These are phyloP conservation scores for Archivesica marissinica DNA, from an alignment of 1,140 invertebrate species.

Conservation along the genomic window DNA sequence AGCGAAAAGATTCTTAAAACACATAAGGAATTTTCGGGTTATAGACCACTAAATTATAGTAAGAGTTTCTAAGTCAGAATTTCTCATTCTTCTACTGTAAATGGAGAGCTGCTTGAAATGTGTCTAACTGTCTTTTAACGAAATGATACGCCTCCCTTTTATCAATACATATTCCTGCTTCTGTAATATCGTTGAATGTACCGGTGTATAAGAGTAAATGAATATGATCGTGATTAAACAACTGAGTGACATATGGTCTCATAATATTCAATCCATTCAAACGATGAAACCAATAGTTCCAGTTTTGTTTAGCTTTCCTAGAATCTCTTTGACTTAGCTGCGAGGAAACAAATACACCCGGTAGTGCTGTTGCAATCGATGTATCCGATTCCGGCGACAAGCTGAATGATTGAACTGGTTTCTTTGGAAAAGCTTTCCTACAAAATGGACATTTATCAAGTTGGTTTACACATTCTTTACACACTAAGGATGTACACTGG, in stretches of 20 bases:
- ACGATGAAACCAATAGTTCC: background rate
- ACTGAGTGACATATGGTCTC: too few relatives aligned
- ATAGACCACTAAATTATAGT: background rate
- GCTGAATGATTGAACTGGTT: too few relatives aligned
- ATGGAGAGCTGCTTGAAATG: background rate
- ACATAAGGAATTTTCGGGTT: background rate
- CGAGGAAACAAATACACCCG: too few relatives aligned
- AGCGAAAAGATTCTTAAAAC: background rate
- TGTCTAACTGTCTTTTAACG: background rate
- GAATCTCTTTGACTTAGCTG: background rate
- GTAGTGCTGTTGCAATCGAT: too few relatives aligned
- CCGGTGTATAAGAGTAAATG: too few relatives aligned
- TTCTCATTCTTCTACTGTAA: background rate
- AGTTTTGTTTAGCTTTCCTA: background rate
- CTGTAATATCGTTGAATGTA: background rate
- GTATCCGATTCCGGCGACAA: too few relatives aligned
- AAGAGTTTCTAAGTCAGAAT: background rate
- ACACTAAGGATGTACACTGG: too few relatives aligned
- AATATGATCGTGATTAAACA: too few relatives aligned
- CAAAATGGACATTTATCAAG: too few relatives aligned
- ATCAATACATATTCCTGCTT: background rate
- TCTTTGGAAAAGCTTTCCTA: too few relatives aligned
- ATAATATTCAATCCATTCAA: too few relatives aligned
- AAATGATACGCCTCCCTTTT: background rate
- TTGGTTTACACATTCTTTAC: too few relatives aligned